Conservation (phyloP, 2,797 vertebrate species). For the Paramormyrops hopkinsi region DNA sequence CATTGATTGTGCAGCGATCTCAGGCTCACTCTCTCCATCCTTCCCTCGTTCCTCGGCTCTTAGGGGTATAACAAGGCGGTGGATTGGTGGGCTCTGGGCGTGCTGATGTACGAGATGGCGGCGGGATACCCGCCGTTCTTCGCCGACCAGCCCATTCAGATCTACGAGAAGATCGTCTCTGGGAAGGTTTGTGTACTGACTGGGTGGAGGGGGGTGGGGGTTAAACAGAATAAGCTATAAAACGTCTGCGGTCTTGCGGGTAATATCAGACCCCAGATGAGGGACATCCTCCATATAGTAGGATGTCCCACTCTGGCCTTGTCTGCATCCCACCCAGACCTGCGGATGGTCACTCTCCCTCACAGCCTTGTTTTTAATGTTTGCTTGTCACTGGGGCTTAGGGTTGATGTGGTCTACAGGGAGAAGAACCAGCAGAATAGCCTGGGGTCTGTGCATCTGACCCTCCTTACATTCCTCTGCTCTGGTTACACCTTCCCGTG, state of each 20-base stretch:
- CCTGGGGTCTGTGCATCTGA: not conserved
- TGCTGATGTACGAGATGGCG: constrained; percentile 92
- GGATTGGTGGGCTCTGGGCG: constrained; percentile 87
- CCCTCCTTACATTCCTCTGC: not conserved
- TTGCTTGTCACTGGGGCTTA: not conserved
- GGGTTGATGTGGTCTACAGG: not conserved
- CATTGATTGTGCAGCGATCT: not conserved
- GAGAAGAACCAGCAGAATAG: not conserved
- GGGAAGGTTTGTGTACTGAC: constrained; percentile 69
- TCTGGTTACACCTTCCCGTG: not conserved
- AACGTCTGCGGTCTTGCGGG: not conserved
- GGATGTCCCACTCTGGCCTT: not conserved
- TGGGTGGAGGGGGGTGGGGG: not conserved
- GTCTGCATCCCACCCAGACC: not conserved
- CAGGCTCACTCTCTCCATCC: not conserved
- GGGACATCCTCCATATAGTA: not conserved
- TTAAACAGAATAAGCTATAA: not conserved
- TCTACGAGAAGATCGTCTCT: constrained; percentile 88
- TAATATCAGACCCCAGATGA: not conserved
- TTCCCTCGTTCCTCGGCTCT: not conserved
- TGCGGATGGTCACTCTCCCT: not conserved
- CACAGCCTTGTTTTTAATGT: not conserved
- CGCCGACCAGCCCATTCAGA: constrained; percentile 87
- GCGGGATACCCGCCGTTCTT: constrained; percentile 90
- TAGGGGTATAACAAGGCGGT: constrained; percentile 88